Percentiles rank a stretch among this genome's conserved stretches.
Evolutionary conservation across 2,113 vertebrate genomes (phyloP).

Genomic region (Ciconia maguari): DNA sequence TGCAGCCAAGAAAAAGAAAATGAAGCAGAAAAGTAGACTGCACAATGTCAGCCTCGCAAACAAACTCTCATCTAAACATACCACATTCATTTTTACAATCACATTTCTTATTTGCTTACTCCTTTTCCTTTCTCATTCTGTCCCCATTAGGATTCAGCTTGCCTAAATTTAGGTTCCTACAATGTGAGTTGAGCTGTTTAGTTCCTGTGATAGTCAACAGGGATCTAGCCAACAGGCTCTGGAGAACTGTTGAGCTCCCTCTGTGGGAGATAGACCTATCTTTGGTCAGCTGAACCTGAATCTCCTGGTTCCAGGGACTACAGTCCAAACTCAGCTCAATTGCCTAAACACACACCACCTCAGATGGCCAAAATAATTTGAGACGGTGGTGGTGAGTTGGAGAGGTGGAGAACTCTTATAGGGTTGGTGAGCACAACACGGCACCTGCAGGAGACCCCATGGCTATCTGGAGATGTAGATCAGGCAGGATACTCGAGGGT

Average conservation of each 20-base stretch:
- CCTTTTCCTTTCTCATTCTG: neutral
- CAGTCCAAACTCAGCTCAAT: neutral
- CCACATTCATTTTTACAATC: neutral
- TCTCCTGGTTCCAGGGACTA: neutral
- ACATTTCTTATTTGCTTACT: neutral
- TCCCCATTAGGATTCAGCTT: neutral
- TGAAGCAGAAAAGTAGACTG: constrained; percentile 29
- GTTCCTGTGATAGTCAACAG: neutral
- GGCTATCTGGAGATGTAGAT: neutral
- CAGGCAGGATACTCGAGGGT: neutral
- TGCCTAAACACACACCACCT: neutral
- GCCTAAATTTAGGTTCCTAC: neutral
- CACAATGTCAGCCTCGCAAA: neutral
- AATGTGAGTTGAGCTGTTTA: neutral
- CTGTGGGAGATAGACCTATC: neutral
- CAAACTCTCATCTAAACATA: neutral
- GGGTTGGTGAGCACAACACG: neutral
- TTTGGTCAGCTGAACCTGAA: neutral
- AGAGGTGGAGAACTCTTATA: neutral
- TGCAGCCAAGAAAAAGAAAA: constrained; percentile 40
- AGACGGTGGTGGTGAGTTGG: neutral
- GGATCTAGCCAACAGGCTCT: neutral
- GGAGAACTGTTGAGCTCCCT: neutral
- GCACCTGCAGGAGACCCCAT: neutral
- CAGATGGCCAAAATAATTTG: neutral